A percentile compares a stretch with the other conserved stretches of the same genome.
phyloP scores from a whole-genome alignment of 2,113 vertebrate genomes.

The Chamaea fasciata region DNA sequence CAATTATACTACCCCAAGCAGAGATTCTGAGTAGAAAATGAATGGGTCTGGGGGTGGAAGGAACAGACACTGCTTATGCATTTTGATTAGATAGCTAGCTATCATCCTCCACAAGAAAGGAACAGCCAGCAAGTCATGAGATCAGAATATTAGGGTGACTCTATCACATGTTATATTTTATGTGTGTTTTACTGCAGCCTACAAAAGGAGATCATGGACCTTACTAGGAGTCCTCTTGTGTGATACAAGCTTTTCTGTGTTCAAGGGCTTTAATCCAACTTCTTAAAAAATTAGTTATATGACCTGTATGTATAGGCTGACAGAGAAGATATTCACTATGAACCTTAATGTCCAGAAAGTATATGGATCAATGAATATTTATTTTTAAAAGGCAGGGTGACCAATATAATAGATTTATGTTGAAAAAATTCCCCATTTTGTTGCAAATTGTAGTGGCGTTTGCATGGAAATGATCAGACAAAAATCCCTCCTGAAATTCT shows the following conservation, averaged over 20 bases:
- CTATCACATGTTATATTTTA: neutral
- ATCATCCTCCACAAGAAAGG: neutral
- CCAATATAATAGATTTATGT: neutral
- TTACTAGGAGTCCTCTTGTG: neutral
- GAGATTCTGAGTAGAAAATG: slow-evolving; percentile 73
- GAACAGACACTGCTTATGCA: slow-evolving; percentile 74
- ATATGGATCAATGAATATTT: neutral
- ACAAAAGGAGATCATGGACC: neutral
- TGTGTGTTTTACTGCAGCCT: neutral
- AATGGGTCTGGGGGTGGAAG: slow-evolving; percentile 63
- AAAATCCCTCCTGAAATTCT: neutral
- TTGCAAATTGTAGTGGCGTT: neutral
- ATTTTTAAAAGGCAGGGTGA: neutral
- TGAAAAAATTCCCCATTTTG: neutral
- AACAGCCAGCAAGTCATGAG: slow-evolving; percentile 37
- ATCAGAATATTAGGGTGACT: slow-evolving; percentile 42
- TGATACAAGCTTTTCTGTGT: neutral
- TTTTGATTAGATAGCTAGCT: slow-evolving; percentile 85
- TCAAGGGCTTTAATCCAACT: neutral
- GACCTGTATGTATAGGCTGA: neutral
- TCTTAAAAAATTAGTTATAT: neutral
- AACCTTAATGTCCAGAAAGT: neutral
- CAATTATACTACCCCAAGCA: slow-evolving; percentile 82
- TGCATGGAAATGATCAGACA: neutral
- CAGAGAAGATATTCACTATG: neutral